Base-by-base conservation (phyloP, 2,888 invertebrate species). In the Entomobrya multifasciata region DNA sequence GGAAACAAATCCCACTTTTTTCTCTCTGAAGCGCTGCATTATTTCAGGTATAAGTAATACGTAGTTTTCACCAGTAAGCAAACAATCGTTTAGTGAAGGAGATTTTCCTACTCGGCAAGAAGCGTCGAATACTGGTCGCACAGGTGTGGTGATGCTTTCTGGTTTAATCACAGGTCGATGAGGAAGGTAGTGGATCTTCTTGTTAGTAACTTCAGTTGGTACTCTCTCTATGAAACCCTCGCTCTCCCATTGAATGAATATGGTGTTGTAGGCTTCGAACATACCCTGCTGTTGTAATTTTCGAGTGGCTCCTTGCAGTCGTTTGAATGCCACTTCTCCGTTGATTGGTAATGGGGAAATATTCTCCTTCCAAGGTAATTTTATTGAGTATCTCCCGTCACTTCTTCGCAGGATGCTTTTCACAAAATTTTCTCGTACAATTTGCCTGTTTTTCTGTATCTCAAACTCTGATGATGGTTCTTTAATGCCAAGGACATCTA, bases 101-200 rank as follows among this genome's bases (percentile, higher is more conserved):
- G 17, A 30, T 15, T 83, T 82, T 41, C 81, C 79, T 0, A 22
- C 15, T 47, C 87, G 82, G 17, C 81, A 80, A 8, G 89, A 90
- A 0, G 90, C 91, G 67, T 91, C 91, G 86, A 91, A 91, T 0
- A 91, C 90, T 0, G 91, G 90, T 22, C 90, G 72, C 3, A 91
- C 78, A 44, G 84, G 83, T n/a, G 91, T 91, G 0, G 90, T 90
- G 0, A 36, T 0, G 57, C 87, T 88, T 0, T 88, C 77, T 10
- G 78, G 57, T 72, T 91, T 91, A 2, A 91, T 20, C 1, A 91
- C 91, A 1, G 87, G 89, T 15, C 89, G 87, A 81, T 91, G 91
- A 1, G 89, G 88, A 0, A 89, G 60, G 36, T 84, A 89, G 36
- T 88, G 86, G n/a, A 20, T n/a, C 0, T 15, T 36, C 0, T 10